phyloP scores from a whole-genome alignment of 2,797 vertebrate genomes.

The Phalanger gymnotis region DNA sequence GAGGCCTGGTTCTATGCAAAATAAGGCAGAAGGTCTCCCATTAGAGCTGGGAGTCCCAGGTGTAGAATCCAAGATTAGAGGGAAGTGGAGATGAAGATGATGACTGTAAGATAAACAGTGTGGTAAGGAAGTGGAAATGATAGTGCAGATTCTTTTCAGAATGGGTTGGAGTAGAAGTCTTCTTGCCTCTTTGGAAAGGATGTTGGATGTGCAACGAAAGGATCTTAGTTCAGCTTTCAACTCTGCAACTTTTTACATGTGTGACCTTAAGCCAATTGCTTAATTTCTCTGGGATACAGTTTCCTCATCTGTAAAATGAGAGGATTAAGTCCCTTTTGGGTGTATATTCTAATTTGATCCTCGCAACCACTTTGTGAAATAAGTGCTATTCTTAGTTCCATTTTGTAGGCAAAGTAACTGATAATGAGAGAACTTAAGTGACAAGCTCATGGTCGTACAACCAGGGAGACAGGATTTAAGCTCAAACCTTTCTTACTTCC shows the following conservation, averaged over 20 bases:
- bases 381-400: not conserved
- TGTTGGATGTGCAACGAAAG: not conserved
- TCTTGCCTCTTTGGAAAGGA: not conserved
- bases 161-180: not conserved
- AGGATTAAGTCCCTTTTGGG: not conserved
- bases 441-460: not conserved
- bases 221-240: not conserved
- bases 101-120: not conserved
- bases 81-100: not conserved
- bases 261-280: not conserved
- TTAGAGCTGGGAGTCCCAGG: not conserved
- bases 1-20: not conserved
- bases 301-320: not conserved
- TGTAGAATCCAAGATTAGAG: not conserved
- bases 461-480: not conserved
- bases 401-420: not conserved
- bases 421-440: not conserved
- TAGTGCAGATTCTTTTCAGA: not conserved
- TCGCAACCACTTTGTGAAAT: not conserved
- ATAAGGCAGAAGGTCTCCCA: not conserved
- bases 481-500: not conserved
- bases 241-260: not conserved
- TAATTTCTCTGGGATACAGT: not conserved
- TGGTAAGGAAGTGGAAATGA: not conserved
- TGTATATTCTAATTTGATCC: not conserved